Percentiles rank a stretch among this genome's conserved stretches.
Conservation (phyloP, 2,888 invertebrate species). For the Trachelus troglodyta region DNA sequence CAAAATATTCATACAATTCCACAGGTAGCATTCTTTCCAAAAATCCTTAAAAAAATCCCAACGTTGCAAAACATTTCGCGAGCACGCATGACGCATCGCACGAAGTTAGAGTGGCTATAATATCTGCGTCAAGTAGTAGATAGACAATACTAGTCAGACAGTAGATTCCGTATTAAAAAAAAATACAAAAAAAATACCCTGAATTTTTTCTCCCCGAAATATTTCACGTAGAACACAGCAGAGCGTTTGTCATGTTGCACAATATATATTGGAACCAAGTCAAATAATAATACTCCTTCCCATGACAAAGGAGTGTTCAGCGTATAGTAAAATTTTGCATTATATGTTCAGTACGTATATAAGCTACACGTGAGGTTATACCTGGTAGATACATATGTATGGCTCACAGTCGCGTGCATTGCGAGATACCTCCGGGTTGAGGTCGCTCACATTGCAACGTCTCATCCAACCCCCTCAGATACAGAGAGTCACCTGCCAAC, state of each 20-base stretch:
- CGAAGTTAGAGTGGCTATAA: neutral
- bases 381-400: neutral
- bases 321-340: constrained; percentile 30
- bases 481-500: neutral
- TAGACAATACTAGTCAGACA: neutral
- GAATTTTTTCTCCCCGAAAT: neutral
- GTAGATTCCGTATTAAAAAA: neutral
- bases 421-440: neutral
- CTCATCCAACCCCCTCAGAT: neutral
- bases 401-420: neutral
- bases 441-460: neutral
- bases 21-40: neutral
- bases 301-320: constrained; percentile 19
- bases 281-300: neutral
- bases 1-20: neutral
- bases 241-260: neutral
- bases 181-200: neutral
- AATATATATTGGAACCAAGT: neutral
- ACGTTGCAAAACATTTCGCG: neutral
- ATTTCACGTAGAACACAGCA: neutral
- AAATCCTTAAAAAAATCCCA: neutral
- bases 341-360: constrained; percentile 10
- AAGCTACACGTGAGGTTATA: neutral
- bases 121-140: neutral
- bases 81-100: neutral